Conservation (phyloP, 2,113 vertebrate species). For the Proterorhinus semilunaris region DNA sequence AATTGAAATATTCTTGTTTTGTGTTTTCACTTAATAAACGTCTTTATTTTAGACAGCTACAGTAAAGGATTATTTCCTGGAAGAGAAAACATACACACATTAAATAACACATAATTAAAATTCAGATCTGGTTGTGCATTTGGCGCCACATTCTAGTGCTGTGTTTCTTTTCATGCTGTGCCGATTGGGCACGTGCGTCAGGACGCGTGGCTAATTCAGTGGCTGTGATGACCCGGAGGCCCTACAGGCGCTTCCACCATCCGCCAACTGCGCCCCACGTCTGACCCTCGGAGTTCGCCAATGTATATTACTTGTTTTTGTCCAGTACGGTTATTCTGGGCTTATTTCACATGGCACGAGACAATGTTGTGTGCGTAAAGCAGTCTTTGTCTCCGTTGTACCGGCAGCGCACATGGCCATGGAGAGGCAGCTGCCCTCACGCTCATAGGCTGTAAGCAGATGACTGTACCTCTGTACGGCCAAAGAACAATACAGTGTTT, state of each 20-base stretch:
- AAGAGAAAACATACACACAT: neutral
- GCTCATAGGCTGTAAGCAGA: neutral
- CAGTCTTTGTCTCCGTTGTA: conserved; percentile 37
- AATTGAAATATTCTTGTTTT: too few species aligned
- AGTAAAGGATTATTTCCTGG: too few species aligned
- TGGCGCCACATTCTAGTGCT: neutral
- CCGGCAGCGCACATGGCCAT: conserved; percentile 30
- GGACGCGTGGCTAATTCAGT: conserved; percentile 69
- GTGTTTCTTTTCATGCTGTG: neutral
- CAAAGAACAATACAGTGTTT: too few species aligned
- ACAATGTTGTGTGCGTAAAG: conserved; percentile 13
- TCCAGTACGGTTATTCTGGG: conserved; percentile 22
- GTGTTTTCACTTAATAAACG: too few species aligned
- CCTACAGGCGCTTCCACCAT: conserved; percentile 44
- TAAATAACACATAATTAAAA: too few species aligned
- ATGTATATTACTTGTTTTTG: conserved; percentile 15
- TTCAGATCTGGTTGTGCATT: too few species aligned
- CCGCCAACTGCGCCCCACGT: conserved; percentile 51
- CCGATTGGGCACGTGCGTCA: conserved; percentile 57
- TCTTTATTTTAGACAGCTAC: too few species aligned
- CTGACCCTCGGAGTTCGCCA: conserved; percentile 26
- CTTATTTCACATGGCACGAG: neutral
- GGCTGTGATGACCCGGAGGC: conserved; percentile 75
- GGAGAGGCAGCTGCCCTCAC: neutral
- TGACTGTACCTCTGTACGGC: too few species aligned